A percentile compares a stretch with the other conserved stretches of the same genome.
Conservation (phyloP, 2,113 vertebrate species). For the Cottus gobio region DNA sequence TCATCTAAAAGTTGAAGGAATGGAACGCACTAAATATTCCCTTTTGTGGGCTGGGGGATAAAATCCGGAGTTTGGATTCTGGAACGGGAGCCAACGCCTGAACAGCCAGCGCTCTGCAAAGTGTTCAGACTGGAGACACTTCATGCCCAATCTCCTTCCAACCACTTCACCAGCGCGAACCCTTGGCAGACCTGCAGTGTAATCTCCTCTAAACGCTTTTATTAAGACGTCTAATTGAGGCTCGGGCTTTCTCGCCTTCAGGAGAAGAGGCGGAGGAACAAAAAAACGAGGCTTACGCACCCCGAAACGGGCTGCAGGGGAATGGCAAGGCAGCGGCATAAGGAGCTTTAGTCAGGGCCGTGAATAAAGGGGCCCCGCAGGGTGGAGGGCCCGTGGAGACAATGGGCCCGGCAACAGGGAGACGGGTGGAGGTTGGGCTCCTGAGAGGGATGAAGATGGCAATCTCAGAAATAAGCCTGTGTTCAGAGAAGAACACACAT, state of each 20-base stretch:
- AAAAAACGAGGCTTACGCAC: constrained; percentile 69
- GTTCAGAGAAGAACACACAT: too few species aligned
- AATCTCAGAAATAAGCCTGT: too few species aligned
- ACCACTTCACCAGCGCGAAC: constrained; percentile 63
- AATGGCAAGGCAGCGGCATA: constrained; percentile 41
- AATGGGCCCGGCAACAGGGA: too few species aligned
- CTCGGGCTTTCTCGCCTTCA: constrained; percentile 65
- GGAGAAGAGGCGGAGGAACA: constrained; percentile 66
- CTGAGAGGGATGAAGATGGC: too few species aligned
- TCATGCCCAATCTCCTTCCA: constrained; percentile 58
- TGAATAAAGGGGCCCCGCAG: not conserved
- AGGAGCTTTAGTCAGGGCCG: constrained; percentile 22
- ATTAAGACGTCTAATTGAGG: constrained; percentile 80
- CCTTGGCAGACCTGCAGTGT: constrained; percentile 70
- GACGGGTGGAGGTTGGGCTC: too few species aligned
- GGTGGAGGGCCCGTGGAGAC: too few species aligned
- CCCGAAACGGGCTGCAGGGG: constrained; percentile 58
- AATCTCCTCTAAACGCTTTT: constrained; percentile 79
- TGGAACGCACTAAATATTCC: constrained; percentile 40
- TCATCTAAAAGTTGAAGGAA: constrained; percentile 52
- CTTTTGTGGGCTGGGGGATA: constrained; percentile 20
- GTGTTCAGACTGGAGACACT: constrained; percentile 54
- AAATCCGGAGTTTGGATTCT: constrained; percentile 41
- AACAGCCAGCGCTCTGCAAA: constrained; percentile 27
- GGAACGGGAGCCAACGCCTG: constrained; percentile 24